Conservation (phyloP, 2,113 vertebrate genomes). For the Rhinolophus sinicus region DNA sequence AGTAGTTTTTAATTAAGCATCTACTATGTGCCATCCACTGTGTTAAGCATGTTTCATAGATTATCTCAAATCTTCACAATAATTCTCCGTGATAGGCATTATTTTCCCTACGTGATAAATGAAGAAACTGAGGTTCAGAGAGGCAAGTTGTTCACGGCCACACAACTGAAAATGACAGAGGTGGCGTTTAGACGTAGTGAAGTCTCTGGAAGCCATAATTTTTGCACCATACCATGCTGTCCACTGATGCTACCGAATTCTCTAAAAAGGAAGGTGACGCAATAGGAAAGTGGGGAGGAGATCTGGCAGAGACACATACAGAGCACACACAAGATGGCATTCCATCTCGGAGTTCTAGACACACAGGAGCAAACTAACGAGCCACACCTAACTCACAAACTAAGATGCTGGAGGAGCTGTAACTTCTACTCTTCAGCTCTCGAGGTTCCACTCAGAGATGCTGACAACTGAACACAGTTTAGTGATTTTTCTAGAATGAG, state of each 20-base stretch:
- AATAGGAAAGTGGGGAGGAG: neutral
- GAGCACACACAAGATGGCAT: neutral
- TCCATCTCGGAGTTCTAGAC: neutral
- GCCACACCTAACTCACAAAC: neutral
- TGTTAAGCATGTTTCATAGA: neutral
- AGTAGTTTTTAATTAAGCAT: neutral
- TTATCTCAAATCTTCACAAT: neutral
- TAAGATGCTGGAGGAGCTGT: neutral
- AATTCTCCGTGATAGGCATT: neutral
- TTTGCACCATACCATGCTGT: neutral
- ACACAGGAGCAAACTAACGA: neutral
- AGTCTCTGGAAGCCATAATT: neutral
- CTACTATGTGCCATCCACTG: neutral
- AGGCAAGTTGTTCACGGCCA: neutral
- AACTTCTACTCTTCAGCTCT: neutral
- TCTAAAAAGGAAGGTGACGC: neutral
- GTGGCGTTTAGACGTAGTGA: neutral
- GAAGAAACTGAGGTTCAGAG: slow-evolving; percentile 15
- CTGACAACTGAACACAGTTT: neutral
- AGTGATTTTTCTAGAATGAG: neutral
- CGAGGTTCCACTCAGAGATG: neutral
- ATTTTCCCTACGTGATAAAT: neutral
- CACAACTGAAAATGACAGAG: neutral
- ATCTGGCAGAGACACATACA: neutral
- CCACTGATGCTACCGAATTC: neutral